Percentiles rank a stretch among this genome's conserved stretches.
Evolutionary conservation across 2,888 invertebrate genomes (phyloP).

Genomic region (Polymixis flavicincta): DNA sequence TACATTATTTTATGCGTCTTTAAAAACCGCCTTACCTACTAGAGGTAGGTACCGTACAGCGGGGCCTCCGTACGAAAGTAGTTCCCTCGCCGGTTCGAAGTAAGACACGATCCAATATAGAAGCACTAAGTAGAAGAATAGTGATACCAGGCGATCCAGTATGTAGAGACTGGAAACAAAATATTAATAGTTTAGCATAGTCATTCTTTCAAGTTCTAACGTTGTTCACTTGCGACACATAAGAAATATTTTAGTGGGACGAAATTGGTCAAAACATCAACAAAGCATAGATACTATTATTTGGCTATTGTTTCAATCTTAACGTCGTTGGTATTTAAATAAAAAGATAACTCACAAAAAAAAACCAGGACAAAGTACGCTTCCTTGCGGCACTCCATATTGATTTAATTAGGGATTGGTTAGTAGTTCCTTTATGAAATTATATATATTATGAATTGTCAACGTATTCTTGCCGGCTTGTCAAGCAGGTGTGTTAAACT

Average conservation of each 20-base stretch:
- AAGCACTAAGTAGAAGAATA: conserved; percentile 87
- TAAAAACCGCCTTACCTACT: conserved; percentile 84
- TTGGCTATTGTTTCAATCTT: neutral
- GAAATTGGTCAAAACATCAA: neutral
- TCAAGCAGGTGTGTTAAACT: neutral
- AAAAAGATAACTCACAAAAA: too few species aligned
- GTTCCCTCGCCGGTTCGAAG: conserved; percentile 76
- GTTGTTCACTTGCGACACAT: too few species aligned
- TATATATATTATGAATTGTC: neutral
- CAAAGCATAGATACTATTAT: neutral
- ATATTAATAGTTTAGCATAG: neutral
- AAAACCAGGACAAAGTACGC: neutral
- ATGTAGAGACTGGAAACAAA: conserved; percentile 88
- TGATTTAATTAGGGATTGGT: neutral
- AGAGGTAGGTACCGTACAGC: conserved; percentile 81
- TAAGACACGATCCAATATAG: conserved; percentile 82
- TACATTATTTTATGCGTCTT: conserved; percentile 53
- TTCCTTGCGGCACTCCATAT: conserved; percentile 23
- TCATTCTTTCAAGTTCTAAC: neutral
- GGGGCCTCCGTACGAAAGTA: conserved; percentile 80
- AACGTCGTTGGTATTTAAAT: too few species aligned
- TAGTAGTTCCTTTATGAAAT: neutral
- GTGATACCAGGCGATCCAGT: conserved; percentile 86
- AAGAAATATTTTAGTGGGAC: neutral
- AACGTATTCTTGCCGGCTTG: neutral